Evolutionary conservation across 2,888 invertebrate genomes (phyloP).

Genomic region (Cecidostiba fungosa): DNA sequence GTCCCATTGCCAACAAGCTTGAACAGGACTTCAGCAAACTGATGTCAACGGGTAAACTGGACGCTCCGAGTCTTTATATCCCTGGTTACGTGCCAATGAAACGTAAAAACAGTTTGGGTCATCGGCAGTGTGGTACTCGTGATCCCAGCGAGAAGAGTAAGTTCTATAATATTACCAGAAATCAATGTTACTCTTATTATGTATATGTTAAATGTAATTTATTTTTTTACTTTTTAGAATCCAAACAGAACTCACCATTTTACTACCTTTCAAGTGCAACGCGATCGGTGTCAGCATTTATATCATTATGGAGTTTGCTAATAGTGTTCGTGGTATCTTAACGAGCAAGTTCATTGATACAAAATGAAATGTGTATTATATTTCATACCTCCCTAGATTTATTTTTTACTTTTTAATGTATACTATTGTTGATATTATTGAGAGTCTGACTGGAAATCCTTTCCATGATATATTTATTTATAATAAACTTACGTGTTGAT

Average conservation of each 20-base stretch:
- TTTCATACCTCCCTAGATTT: neutral
- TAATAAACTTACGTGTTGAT: neutral
- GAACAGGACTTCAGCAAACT: slow-evolving; percentile 91
- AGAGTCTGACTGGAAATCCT: neutral
- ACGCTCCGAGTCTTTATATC: slow-evolving; percentile 88
- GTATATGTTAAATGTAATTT: neutral
- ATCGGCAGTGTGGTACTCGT: slow-evolving; percentile 88
- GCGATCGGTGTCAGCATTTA: neutral
- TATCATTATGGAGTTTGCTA: slow-evolving; percentile 16
- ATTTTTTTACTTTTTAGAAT: slow-evolving; percentile 41
- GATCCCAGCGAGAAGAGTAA: slow-evolving; percentile 88
- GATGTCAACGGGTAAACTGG: slow-evolving; percentile 87
- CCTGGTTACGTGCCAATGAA: slow-evolving; percentile 89
- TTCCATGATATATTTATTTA: neutral
- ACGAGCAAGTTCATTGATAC: neutral
- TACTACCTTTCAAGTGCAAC: slow-evolving; percentile 43
- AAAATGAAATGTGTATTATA: neutral
- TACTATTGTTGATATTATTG: neutral
- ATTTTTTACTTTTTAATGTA: neutral
- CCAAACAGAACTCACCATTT: slow-evolving; percentile 25
- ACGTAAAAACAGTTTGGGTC: slow-evolving; percentile 87
- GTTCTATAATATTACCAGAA: neutral
- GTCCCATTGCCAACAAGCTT: slow-evolving; percentile 88
- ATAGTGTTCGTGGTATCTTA: neutral
- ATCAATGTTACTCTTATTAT: neutral